These are phyloP conservation scores for Schizotus pectinicornis DNA, from an alignment of 2,888 invertebrate species.

Conservation along the genomic window DNA sequence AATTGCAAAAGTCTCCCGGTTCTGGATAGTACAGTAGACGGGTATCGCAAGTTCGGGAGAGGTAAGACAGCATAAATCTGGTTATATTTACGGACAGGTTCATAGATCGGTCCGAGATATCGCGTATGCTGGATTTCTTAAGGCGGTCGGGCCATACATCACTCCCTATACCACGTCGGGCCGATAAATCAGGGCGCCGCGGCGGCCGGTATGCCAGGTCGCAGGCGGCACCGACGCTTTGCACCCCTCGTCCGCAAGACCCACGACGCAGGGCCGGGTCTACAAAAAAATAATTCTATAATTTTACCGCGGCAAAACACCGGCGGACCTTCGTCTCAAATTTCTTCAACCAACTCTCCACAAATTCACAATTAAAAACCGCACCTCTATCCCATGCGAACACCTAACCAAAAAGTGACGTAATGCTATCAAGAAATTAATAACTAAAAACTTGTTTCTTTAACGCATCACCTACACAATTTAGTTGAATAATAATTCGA, in stretches of 20 bases:
- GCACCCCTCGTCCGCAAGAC: constrained; percentile 14
- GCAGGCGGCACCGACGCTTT: constrained; percentile 48
- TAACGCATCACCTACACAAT: too few species aligned
- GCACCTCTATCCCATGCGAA: too few species aligned
- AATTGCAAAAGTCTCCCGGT: constrained; percentile 46
- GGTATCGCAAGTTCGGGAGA: constrained; percentile 13
- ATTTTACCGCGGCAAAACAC: too few species aligned
- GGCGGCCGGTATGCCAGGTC: constrained; percentile 46
- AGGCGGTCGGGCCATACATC: constrained; percentile 55
- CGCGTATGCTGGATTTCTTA: constrained; percentile 54
- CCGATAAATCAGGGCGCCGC: constrained; percentile 55
- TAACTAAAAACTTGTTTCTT: too few species aligned
- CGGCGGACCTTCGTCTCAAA: too few species aligned
- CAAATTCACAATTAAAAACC: too few species aligned
- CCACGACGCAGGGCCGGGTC: constrained; percentile 2
- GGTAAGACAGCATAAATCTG: constrained; percentile 54
- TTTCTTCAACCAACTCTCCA: too few species aligned
- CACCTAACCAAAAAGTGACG: too few species aligned
- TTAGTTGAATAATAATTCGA: too few species aligned
- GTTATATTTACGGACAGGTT: constrained; percentile 56
- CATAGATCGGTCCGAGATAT: constrained; percentile 57
- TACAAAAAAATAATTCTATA: too few species aligned
- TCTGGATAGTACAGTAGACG: background rate
- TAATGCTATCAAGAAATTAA: too few species aligned
- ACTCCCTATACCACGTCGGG: constrained; percentile 57